Conservation (phyloP, 2,113 vertebrate species). For the Oryzias melastigma region DNA sequence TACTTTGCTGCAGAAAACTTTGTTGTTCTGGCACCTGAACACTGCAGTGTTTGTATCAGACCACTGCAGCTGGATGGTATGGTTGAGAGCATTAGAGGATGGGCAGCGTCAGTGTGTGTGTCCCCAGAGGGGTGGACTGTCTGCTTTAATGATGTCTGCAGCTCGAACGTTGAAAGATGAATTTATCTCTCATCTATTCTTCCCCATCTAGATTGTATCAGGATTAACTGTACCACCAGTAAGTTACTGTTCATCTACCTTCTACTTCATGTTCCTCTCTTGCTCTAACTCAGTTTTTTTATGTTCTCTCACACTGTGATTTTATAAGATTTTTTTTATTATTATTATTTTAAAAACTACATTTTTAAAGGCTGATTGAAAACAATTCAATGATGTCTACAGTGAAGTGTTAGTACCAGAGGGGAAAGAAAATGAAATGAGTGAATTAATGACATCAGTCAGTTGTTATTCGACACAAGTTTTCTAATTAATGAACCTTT, state of each 20-base stretch:
- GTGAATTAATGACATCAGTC: slow-evolving; percentile 48
- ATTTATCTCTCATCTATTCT: slow-evolving; percentile 99
- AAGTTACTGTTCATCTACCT: slow-evolving; percentile 96
- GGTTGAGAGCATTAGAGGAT: slow-evolving; percentile 78
- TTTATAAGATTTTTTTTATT: not conserved
- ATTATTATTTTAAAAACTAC: not conserved
- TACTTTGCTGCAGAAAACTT: slow-evolving; percentile 15
- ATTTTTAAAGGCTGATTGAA: not conserved
- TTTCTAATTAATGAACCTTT: slow-evolving; percentile 74
- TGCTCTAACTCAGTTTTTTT: slow-evolving; percentile 22
- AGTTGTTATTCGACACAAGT: slow-evolving; percentile 81
- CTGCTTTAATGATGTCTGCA: slow-evolving; percentile 99
- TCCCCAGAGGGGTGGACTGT: slow-evolving; percentile 99
- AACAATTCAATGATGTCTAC: too few species aligned
- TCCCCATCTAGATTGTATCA: slow-evolving; percentile 99
- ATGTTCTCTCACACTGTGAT: slow-evolving; percentile 21
- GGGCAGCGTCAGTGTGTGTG: slow-evolving; percentile 93
- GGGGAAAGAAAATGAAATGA: slow-evolving; percentile 31
- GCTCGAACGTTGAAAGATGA: slow-evolving; percentile 99
- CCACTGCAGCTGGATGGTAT: slow-evolving; percentile 29
- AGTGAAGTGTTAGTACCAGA: slow-evolving; percentile 2
- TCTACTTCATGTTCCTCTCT: slow-evolving; percentile 53
- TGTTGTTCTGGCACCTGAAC: slow-evolving; percentile 19
- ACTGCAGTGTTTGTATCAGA: slow-evolving; percentile 38
- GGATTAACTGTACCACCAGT: slow-evolving; percentile 99